phyloP scores from a whole-genome alignment of 2,888 invertebrate species.

The Melipona bicolor region DNA sequence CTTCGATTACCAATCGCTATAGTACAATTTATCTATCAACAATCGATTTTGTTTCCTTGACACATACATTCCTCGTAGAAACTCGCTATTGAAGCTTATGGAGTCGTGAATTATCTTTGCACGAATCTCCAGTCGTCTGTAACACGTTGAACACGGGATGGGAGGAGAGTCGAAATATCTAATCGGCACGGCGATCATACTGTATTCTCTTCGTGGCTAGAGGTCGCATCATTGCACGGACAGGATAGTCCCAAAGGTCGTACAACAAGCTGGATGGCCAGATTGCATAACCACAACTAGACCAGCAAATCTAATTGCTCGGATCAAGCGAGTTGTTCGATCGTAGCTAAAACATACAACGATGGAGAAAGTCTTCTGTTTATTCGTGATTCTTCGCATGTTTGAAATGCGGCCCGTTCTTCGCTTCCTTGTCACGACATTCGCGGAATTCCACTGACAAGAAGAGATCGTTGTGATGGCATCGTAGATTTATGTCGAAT shows the following conservation, averaged over 20 bases:
- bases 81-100: constrained; percentile 1
- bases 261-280: constrained; percentile 51
- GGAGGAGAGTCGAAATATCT: constrained; percentile 50
- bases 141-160: constrained; percentile 21
- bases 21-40: background rate
- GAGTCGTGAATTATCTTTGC: constrained; percentile 37
- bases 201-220: constrained; percentile 37
- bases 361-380: constrained; percentile 66
- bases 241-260: constrained; percentile 59
- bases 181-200: constrained; percentile 49
- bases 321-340: constrained; percentile 48
- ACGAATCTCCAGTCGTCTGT: constrained; percentile 29
- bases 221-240: constrained; percentile 53
- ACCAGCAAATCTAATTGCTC: constrained; percentile 62
- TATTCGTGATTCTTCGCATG: constrained; percentile 18
- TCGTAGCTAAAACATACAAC: constrained; percentile 35
- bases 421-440: constrained; percentile 70
- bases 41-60: background rate
- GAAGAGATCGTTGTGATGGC: background rate
- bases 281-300: constrained; percentile 68
- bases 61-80: background rate
- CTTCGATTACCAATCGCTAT: background rate
- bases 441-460: constrained; percentile 27
- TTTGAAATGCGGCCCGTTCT: background rate
- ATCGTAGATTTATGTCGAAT: background rate